These are phyloP conservation scores for Drosophila lacertosa DNA, from an alignment of 1,140 invertebrate genomes.

Conservation along the genomic window DNA sequence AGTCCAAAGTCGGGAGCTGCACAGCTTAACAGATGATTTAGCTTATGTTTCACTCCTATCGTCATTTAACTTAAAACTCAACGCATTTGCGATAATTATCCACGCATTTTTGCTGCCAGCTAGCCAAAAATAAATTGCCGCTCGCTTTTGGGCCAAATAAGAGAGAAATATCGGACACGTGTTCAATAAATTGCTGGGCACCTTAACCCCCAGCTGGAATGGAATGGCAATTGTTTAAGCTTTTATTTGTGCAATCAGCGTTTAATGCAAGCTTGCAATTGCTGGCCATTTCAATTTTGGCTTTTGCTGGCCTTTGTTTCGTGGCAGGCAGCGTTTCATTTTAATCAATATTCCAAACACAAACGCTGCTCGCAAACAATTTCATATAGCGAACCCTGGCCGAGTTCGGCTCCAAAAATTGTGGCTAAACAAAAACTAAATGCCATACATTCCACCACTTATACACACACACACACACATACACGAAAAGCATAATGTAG, in stretches of 20 bases:
- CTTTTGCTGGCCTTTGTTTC: slow-evolving; percentile 32
- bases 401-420: slow-evolving; percentile 54
- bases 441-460: slow-evolving; percentile 25
- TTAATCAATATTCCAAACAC: slow-evolving; percentile 79
- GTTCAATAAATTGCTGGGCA: slow-evolving; percentile 56
- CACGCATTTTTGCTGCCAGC: slow-evolving; percentile 12
- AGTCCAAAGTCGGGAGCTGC: slow-evolving; percentile 15
- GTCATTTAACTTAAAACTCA: slow-evolving; percentile 39
- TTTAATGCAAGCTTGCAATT: slow-evolving; percentile 70
- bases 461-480: slow-evolving; percentile 1
- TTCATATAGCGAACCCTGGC: slow-evolving; percentile 20
- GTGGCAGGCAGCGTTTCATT: slow-evolving; percentile 43
- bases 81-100: slow-evolving; percentile 65
- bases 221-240: slow-evolving; percentile 53
- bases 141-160: slow-evolving; percentile 39
- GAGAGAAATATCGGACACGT: too few relatives aligned
- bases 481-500: slow-evolving; percentile 9
- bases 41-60: slow-evolving; percentile 61
- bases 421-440: slow-evolving; percentile 77
- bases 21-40: slow-evolving; percentile 62
- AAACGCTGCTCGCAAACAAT: slow-evolving; percentile 47
- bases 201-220: slow-evolving; percentile 31
- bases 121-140: slow-evolving; percentile 61
- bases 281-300: slow-evolving; percentile 32
- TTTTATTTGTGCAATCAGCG: slow-evolving; percentile 69